Base-by-base conservation (phyloP, 2,797 vertebrate species). In the Chiloscyllium punctatum region DNA sequence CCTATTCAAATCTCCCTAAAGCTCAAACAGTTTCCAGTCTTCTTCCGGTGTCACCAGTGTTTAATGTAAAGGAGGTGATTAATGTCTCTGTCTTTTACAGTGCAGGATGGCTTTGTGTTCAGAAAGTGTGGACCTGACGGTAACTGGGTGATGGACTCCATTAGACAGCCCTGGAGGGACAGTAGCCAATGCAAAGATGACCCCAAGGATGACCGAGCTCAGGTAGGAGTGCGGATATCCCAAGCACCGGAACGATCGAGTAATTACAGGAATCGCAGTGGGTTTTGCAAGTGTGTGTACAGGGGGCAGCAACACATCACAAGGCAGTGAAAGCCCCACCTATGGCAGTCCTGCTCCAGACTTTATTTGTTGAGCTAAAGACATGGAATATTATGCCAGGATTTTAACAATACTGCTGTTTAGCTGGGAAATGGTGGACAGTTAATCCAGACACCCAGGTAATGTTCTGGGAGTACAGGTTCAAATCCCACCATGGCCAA, bases 111-210 rank as follows among this genome's bases (percentile, higher is more conserved):
- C 92, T 96, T 97, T 0, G 98, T 99, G 96, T 98, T 98, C 97
- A 98, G 98, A 96, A 96, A 97, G 96, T 99, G 99, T 0, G 98
- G 97, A 91, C 97, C 98, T 0, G 98, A 99, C 0, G 99, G 99
- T 72, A 97, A 97, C 90, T 99, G 99, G 99, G 97, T 97, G 66
- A 97, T 94, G 0, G 97, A 96, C 1, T 96, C 97, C 0, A 96
- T 0, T 33, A 97, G 97, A 2, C 97, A 97, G 96, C 96, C 96
- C 0, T 96, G 96, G 96, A 97, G 97, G 0, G 51, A 98, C 0
- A 97, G 97, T 53, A 97, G 97, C 0, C 97, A 98, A 96, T 98
- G 98, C 42, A 79, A 97, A 96, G 96, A 97, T 69, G 97, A 98
- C 0, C 51, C 96, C 0, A 48, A 97, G 4, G 97, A 98, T 68